Percentiles rank a stretch among this genome's conserved stretches.
Conservation (phyloP, 2,113 vertebrate species). For the Percina caprodes region DNA sequence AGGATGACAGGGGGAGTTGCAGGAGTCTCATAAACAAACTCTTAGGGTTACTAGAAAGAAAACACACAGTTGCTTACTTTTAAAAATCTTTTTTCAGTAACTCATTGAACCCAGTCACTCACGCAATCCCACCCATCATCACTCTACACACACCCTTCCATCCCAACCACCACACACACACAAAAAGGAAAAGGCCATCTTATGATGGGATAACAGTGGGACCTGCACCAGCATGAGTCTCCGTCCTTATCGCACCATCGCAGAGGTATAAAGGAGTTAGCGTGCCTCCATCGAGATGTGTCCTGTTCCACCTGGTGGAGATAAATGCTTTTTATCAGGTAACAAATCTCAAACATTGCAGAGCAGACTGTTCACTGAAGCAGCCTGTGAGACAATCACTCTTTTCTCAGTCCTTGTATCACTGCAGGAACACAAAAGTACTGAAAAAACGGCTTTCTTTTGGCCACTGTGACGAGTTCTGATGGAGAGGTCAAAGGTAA, state of each 20-base stretch:
- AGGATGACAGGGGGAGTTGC: background rate
- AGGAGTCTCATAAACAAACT: conserved; percentile 1
- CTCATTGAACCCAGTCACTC: conserved; percentile 31
- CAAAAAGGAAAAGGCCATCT: background rate
- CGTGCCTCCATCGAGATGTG: conserved; percentile 79
- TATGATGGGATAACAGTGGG: conserved; percentile 44
- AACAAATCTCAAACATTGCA: conserved; percentile 53
- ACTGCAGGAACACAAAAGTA: background rate
- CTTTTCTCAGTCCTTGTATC: background rate
- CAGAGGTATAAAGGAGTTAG: conserved; percentile 73
- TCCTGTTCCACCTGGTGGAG: conserved; percentile 76
- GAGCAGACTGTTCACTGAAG: conserved; percentile 26
- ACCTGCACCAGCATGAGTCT: conserved; percentile 75
- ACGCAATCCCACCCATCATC: conserved; percentile 27
- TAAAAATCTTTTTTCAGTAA: conserved; percentile 21
- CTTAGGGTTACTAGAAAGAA: background rate
- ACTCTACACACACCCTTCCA: background rate
- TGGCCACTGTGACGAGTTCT: background rate
- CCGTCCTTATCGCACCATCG: conserved; percentile 68
- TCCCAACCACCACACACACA: background rate
- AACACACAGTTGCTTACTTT: conserved; percentile 10
- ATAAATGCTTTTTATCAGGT: conserved; percentile 76
- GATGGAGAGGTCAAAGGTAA: conserved; percentile 50
- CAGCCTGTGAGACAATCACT: conserved; percentile 11
- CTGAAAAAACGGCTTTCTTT: background rate